A percentile compares a stretch with the other conserved stretches of the same genome.
phyloP scores from a whole-genome alignment of 2,113 vertebrate genomes.

The Mungos mungo region DNA sequence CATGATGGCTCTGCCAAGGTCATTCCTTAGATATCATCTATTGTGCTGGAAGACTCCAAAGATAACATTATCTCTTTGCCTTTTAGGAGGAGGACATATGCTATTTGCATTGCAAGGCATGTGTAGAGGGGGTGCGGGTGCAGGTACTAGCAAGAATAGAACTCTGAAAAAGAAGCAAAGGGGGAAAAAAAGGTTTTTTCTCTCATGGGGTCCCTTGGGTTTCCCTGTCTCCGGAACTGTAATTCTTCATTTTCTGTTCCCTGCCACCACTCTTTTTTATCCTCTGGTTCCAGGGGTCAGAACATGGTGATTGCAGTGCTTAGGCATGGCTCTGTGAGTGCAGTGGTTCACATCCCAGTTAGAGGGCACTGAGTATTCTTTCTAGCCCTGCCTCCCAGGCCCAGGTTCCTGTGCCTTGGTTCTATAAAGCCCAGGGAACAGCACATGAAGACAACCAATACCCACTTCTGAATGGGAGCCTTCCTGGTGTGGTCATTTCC shows the following conservation, averaged over 20 bases:
- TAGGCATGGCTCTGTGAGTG: neutral
- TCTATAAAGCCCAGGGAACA: neutral
- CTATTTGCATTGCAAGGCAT: neutral
- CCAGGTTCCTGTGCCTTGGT: neutral
- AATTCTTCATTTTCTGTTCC: slow-evolving; percentile 93
- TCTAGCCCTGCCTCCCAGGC: neutral
- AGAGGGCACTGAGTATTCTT: neutral
- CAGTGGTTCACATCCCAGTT: fast-evolving
- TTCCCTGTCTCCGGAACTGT: slow-evolving; percentile 70
- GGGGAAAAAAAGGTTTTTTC: neutral
- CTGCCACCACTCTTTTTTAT: slow-evolving; percentile 91
- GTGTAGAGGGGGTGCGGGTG: neutral
- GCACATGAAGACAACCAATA: neutral
- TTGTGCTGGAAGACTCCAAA: neutral
- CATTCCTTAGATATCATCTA: neutral
- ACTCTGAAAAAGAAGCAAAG: neutral
- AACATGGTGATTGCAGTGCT: neutral
- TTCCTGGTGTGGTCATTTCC: neutral
- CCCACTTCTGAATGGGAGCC: neutral
- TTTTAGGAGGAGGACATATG: neutral
- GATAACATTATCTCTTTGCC: neutral
- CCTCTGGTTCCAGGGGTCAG: slow-evolving; percentile 87
- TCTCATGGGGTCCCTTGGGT: neutral
- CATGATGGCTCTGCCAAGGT: neutral
- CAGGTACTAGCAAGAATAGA: neutral